Conservation (phyloP, 2,797 vertebrate species). For the Poeciliopsis presidionis region DNA sequence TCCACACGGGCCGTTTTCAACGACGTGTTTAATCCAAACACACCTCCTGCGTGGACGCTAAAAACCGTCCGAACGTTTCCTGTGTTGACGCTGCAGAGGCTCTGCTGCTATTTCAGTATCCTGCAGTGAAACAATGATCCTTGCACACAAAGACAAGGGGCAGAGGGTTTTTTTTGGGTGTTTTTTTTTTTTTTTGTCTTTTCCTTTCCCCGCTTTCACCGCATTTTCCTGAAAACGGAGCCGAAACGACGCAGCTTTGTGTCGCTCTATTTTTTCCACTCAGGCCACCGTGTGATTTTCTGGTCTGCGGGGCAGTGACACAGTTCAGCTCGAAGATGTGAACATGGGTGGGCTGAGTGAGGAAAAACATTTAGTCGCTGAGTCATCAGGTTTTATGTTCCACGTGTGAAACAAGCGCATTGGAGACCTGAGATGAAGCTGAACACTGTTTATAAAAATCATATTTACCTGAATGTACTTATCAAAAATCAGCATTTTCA, state of each 20-base stretch:
- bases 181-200: conserved; percentile 15
- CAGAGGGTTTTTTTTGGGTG: neutral
- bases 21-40: neutral
- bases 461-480: neutral
- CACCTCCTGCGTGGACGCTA: conserved; percentile 8
- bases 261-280: conserved; percentile 30
- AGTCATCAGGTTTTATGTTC: conserved; percentile 22
- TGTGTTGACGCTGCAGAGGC: conserved; percentile 48
- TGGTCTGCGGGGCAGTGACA: conserved; percentile 54
- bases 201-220: conserved; percentile 9
- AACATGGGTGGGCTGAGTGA: conserved; percentile 23
- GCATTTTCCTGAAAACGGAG: conserved; percentile 47
- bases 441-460: neutral
- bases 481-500: too few species aligned
- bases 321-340: conserved; percentile 26
- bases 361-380: conserved; percentile 47
- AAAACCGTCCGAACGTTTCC: conserved; percentile 17
- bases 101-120: conserved; percentile 59
- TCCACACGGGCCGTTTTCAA: neutral
- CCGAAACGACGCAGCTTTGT: conserved; percentile 48
- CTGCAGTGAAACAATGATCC: conserved; percentile 32
- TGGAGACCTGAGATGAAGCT: conserved; percentile 3
- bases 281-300: conserved; percentile 43
- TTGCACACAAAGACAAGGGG: conserved; percentile 31
- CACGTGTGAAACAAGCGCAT: conserved; percentile 7